These are phyloP conservation scores for Cinclus mexicanus DNA, from an alignment of 2,113 vertebrate species.

Conservation along the genomic window DNA sequence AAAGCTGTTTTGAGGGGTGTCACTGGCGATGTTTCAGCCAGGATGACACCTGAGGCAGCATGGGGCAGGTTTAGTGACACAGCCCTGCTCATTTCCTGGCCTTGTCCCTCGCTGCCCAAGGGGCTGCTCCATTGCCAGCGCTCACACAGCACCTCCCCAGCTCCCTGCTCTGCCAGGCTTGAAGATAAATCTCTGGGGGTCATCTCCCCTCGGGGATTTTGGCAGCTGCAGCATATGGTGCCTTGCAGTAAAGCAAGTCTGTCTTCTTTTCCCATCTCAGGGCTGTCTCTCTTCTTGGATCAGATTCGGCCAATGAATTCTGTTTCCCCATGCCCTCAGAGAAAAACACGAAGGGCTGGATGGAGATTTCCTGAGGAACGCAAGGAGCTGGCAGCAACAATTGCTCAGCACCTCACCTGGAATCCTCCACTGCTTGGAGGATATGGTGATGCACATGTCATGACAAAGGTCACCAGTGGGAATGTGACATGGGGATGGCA, in stretches of 20 bases:
- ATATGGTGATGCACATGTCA: fast-evolving
- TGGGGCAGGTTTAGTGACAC: fast-evolving
- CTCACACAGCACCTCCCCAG: neutral
- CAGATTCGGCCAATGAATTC: neutral
- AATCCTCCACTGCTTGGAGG: fast-evolving
- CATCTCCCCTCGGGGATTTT: neutral
- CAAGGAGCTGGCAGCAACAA: neutral
- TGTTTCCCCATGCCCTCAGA: neutral
- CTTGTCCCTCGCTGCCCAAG: fast-evolving
- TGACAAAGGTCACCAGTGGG: neutral
- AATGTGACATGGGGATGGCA: fast-evolving
- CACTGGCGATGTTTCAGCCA: neutral
- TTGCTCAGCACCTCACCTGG: neutral
- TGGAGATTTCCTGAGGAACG: neutral
- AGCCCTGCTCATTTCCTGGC: fast-evolving
- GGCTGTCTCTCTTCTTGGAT: neutral
- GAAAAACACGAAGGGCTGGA: neutral
- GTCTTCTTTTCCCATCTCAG: neutral
- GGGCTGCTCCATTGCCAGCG: fast-evolving
- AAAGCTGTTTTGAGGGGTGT: neutral
- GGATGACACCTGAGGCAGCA: neutral
- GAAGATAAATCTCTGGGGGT: neutral
- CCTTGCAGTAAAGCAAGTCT: neutral
- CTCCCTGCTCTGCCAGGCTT: neutral
- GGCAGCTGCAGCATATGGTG: neutral